Percentiles rank a stretch among this genome's conserved stretches.
phyloP scores from a whole-genome alignment of 2,797 vertebrate genomes.

The Sternarchorhynchus goeldii region DNA sequence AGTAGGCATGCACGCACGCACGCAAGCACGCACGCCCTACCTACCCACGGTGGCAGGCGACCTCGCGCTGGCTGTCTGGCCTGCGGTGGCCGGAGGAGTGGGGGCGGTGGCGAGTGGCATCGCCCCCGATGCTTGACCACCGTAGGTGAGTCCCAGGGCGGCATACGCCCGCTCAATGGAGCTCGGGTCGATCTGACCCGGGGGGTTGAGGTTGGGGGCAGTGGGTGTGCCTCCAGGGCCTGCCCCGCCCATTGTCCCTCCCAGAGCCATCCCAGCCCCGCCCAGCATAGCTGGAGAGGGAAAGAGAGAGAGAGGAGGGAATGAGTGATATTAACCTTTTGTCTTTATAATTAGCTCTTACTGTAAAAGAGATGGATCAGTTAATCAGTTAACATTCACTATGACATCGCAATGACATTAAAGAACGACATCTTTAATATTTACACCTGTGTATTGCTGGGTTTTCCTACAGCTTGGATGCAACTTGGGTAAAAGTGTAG shows the following conservation, averaged over 20 bases:
- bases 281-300: slow-evolving; percentile 83
- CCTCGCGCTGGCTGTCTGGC: slow-evolving; percentile 83
- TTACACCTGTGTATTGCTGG: too few relatives aligned
- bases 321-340: neutral
- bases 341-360: too few relatives aligned
- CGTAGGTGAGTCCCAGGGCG: slow-evolving; percentile 94
- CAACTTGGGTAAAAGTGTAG: too few relatives aligned
- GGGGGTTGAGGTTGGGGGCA: slow-evolving; percentile 84
- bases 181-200: slow-evolving; percentile 96
- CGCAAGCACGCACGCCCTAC: neutral
- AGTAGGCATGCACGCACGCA: slow-evolving; percentile 68
- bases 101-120: slow-evolving; percentile 80
- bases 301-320: slow-evolving; percentile 31
- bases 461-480: too few relatives aligned
- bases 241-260: slow-evolving; percentile 79
- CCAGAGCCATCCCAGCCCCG: slow-evolving; percentile 84
- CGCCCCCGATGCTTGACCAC: slow-evolving; percentile 88
- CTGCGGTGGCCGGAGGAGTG: slow-evolving; percentile 76
- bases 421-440: too few relatives aligned
- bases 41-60: slow-evolving; percentile 85
- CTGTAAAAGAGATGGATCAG: too few relatives aligned
- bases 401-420: too few relatives aligned
- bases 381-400: too few relatives aligned
- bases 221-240: slow-evolving; percentile 86
- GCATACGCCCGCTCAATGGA: slow-evolving; percentile 97